These are phyloP conservation scores for Heliothis subflexa DNA, from an alignment of 1,140 invertebrate genomes.

Conservation along the genomic window DNA sequence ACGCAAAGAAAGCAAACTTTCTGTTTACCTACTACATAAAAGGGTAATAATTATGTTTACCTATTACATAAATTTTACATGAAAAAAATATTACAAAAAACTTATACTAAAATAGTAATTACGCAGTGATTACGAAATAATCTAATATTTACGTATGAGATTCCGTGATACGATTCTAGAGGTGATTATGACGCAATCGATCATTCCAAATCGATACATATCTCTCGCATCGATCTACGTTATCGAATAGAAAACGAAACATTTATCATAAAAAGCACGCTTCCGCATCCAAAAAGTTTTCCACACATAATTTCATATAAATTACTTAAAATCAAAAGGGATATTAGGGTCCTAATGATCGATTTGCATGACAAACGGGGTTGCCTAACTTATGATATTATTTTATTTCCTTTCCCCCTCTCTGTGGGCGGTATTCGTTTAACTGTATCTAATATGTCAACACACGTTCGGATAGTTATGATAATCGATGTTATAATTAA, in stretches of 20 bases:
- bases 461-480: constrained; percentile 66
- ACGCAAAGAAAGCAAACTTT: no score
- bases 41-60: not conserved
- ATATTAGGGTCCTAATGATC: constrained; percentile 77
- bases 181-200: constrained; percentile 64
- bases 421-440: constrained; percentile 74
- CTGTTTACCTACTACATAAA: not conserved
- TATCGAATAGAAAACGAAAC: constrained; percentile 76
- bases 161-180: constrained; percentile 49
- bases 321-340: constrained; percentile 84
- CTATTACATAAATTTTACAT: not conserved
- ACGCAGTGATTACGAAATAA: constrained; percentile 47
- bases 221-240: constrained; percentile 68
- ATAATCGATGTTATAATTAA: constrained; percentile 77
- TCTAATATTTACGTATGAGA: constrained; percentile 45
- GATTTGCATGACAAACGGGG: constrained; percentile 73
- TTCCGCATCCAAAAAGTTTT: constrained; percentile 62
- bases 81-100: not conserved
- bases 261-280: constrained; percentile 70
- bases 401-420: constrained; percentile 68
- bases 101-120: constrained; percentile 39
- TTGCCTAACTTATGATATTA: constrained; percentile 74
- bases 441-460: constrained; percentile 75
- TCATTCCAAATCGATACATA: constrained; percentile 70
- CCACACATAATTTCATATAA: constrained; percentile 78